Base-by-base conservation (phyloP, 2,888 invertebrate species). In the Deilephila elpenor region DNA sequence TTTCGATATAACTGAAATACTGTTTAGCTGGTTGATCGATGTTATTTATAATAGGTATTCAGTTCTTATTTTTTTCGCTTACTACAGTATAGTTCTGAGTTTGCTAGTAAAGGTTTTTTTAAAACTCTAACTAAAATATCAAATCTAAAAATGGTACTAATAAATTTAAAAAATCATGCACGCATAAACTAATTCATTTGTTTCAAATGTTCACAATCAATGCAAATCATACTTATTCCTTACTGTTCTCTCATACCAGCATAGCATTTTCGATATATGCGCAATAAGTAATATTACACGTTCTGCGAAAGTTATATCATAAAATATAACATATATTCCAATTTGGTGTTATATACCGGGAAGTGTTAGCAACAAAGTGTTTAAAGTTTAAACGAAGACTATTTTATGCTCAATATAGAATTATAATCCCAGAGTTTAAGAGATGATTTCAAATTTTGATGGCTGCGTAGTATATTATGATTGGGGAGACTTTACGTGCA, bases 251-350 rank as follows among this genome's bases (percentile, higher is more conserved):
- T 59, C 14, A 44, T 20, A 60, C 7, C 11, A 7, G 11, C 5
- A 44, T 70, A 73, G 6, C 60, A 67, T 67, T 64, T 64, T 60
- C 32, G 44, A 67, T 59, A 73, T 67, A 73, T 61, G 32, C 70
- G 59, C 59, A 60, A 59, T 64, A 72, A 20, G 62, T 34, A 61
- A 53, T 72, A 32, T 62, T 62, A 67, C 59, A 73, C 17, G 20
- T 60, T 70, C 73, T 32, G 29, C 51, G 60, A 76, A 76, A 76
- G 73, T 71, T 74, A 75, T 73, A 67, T 74, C 75, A 75, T 76
- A 78, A 77, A 77, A 74, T 75, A 59, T 73, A 75, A 74, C 62
- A 74, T 61, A 71, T 74, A 67, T 71, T 56, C 61, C 19, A 70
- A 70, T 56, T 62, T 59, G 25, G n/a, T 5, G n/a, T 32, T 60